Conservation (phyloP, 2,888 invertebrate species). For the Dione vanillae region DNA sequence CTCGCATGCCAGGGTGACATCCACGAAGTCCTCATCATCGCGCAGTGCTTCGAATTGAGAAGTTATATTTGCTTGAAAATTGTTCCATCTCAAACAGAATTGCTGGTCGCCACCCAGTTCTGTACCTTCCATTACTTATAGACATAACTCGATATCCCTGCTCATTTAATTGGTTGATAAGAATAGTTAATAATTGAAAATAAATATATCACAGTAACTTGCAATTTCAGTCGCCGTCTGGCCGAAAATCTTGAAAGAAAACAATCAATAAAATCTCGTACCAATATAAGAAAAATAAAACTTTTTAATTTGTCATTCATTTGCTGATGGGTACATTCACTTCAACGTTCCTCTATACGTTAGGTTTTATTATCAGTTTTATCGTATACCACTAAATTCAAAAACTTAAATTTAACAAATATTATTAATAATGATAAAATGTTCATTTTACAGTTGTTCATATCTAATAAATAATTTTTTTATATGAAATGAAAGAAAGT, state of each 20-base stretch:
- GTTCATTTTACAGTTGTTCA: no score
- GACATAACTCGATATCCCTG: slow-evolving; percentile 85
- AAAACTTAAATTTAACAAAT: no score
- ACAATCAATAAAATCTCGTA: slow-evolving; percentile 85
- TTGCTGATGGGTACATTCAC: slow-evolving; percentile 83
- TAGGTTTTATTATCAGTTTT: slow-evolving; percentile 58
- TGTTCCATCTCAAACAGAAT: slow-evolving; percentile 95
- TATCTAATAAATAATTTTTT: no score
- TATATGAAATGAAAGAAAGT: no score
- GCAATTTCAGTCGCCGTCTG: slow-evolving; percentile 85
- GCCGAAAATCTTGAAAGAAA: slow-evolving; percentile 85
- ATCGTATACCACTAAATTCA: background rate
- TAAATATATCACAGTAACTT: slow-evolving; percentile 85
- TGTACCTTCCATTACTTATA: slow-evolving; percentile 85
- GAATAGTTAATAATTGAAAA: slow-evolving; percentile 83
- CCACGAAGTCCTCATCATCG: slow-evolving; percentile 94
- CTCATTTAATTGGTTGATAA: slow-evolving; percentile 85
- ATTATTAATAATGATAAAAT: no score
- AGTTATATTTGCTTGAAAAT: slow-evolving; percentile 94
- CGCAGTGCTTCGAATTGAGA: slow-evolving; percentile 93
- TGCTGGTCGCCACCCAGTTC: slow-evolving; percentile 90
- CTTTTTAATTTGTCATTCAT: slow-evolving; percentile 83
- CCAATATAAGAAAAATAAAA: slow-evolving; percentile 85
- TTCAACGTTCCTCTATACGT: slow-evolving; percentile 77
- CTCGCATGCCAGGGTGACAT: slow-evolving; percentile 94